Percentiles rank a stretch among this genome's conserved stretches.
Evolutionary conservation across 2,113 vertebrate species (phyloP).

Genomic region (Hemicordylus capensis): DNA sequence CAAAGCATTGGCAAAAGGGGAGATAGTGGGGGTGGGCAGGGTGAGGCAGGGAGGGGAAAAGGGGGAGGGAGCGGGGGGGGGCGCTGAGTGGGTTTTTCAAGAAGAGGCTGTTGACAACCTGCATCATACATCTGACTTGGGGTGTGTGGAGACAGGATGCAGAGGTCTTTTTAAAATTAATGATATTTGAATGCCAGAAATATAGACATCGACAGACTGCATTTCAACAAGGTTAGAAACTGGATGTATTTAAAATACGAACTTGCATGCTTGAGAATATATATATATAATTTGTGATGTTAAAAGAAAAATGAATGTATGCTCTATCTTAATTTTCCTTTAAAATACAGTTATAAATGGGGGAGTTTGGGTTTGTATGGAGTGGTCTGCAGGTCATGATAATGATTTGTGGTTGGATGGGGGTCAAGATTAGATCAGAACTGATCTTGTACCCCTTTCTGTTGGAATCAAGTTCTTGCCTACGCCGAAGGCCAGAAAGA

Average conservation of each 20-base stretch:
- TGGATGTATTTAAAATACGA: neutral
- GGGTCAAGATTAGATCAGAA: neutral
- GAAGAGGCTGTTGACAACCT: neutral
- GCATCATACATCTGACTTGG: neutral
- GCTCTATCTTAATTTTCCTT: neutral
- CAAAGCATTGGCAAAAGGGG: neutral
- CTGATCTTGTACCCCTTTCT: neutral
- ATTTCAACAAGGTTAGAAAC: conserved; percentile 14
- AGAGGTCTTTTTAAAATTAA: neutral
- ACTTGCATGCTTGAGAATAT: neutral
- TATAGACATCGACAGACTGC: neutral
- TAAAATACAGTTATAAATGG: neutral
- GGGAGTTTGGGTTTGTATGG: neutral
- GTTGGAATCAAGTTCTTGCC: neutral
- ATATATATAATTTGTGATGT: neutral
- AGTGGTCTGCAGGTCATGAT: neutral
- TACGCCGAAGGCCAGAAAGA: neutral
- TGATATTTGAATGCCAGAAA: neutral
- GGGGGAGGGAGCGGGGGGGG: neutral
- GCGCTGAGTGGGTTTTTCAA: neutral
- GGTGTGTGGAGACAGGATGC: neutral
- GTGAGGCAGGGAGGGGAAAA: neutral
- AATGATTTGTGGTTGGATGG: neutral
- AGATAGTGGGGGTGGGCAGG: neutral
- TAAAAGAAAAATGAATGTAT: neutral